phyloP scores from a whole-genome alignment of 2,888 invertebrate species.

The Conus canariensis region DNA sequence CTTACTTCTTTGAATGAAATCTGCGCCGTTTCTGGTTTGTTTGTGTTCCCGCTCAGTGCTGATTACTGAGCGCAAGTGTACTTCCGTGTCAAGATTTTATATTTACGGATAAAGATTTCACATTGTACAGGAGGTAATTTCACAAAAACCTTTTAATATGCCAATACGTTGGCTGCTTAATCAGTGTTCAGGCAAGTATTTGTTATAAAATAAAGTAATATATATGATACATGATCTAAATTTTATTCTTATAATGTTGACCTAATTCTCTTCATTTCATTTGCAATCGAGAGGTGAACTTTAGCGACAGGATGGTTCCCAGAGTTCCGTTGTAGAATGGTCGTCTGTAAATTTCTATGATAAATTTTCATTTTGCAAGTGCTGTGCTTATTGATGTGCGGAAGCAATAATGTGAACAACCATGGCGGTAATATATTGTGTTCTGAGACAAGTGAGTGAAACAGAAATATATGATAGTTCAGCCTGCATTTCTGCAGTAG shows the following conservation, averaged over 20 bases:
- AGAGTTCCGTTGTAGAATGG: constrained; percentile 46
- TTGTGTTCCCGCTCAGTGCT: constrained; percentile 21
- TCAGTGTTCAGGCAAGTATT: not conserved
- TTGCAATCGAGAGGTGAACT: constrained; percentile 22
- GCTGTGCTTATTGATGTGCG: not conserved
- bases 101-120: not conserved
- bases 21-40: not conserved
- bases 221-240: no score
- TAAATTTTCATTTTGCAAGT: constrained; percentile 41
- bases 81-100: not conserved
- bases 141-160: not conserved
- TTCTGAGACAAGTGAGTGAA: not conserved
- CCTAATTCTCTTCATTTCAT: constrained; percentile 18
- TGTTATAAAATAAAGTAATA: not conserved
- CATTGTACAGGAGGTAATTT: not conserved
- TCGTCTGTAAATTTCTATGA: constrained; percentile 44
- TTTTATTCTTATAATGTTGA: constrained; percentile 28
- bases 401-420: not conserved
- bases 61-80: not conserved
- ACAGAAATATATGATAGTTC: not conserved
- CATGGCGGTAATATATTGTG: not conserved
- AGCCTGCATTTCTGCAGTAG: constrained; percentile 18
- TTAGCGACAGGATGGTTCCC: constrained; percentile 41
- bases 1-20: not conserved
- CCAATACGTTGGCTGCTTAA: no score